Evolutionary conservation across 2,888 invertebrate genomes (phyloP).

Genomic region (Heteromurus nitidus): DNA sequence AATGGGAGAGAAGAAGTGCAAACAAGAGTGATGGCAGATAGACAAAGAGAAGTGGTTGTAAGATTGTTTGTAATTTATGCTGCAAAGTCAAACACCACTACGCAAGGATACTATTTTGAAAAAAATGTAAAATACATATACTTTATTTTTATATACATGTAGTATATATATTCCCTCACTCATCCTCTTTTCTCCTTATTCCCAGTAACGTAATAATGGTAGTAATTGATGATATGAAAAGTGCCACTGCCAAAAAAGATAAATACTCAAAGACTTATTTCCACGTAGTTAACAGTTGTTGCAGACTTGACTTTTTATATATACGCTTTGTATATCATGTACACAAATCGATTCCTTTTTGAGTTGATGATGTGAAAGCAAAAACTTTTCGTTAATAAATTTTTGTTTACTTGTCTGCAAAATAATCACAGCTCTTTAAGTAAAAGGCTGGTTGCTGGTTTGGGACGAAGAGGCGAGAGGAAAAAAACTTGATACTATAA

Average conservation of each 20-base stretch:
- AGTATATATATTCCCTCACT: too few species aligned
- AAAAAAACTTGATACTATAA: slow-evolving; percentile 5
- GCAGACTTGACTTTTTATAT: too few species aligned
- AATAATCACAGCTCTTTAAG: slow-evolving; percentile 43
- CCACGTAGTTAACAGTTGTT: too few species aligned
- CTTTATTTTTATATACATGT: too few species aligned
- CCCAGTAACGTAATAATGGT: slow-evolving; percentile 18
- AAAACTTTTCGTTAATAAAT: slow-evolving; percentile 36
- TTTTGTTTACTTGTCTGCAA: slow-evolving; percentile 10
- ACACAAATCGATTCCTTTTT: slow-evolving; percentile 28
- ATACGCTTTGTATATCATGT: too few species aligned
- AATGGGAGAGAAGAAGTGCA: slow-evolving; percentile 45
- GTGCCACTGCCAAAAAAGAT: slow-evolving; percentile 55
- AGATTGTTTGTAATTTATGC: slow-evolving; percentile 46
- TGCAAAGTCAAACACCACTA: slow-evolving; percentile 6
- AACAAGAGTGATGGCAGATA: slow-evolving; percentile 64
- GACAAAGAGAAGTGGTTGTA: slow-evolving; percentile 46
- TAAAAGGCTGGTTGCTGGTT: slow-evolving; percentile 30
- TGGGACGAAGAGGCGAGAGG: slow-evolving; percentile 5
- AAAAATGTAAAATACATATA: too few species aligned
- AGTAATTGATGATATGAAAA: slow-evolving; percentile 57
- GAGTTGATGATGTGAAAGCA: slow-evolving; percentile 42
- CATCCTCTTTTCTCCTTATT: background rate
- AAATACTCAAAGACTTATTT: slow-evolving; percentile 22
- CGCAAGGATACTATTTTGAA: too few species aligned